Base-by-base conservation (phyloP, 2,888 invertebrate genomes). In the Tupiocoris notatus region DNA sequence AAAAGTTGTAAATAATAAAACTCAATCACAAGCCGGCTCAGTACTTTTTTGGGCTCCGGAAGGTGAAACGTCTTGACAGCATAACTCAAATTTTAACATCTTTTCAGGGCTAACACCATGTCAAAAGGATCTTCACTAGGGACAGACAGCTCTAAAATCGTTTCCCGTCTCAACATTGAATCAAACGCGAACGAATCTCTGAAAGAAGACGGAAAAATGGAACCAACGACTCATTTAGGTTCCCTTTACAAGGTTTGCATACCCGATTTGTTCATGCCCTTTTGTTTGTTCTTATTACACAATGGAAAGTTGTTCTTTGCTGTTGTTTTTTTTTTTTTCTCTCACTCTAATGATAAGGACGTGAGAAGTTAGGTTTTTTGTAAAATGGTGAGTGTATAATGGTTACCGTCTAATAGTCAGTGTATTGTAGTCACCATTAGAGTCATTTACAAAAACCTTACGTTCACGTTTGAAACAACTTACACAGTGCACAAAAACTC, bases 171-270 rank as follows among this genome's bases (percentile, higher is more conserved):
- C 18, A 61, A 20, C 62, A 62, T 21, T 39, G 63, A 73, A n/a
- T 73, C 73, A 1, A 70, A 70, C 61, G 24, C 24, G 16, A 73
- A 62, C n/a, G 73, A 73, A n/a, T 2, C 16, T 1, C 39, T 22
- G 9, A 3, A 7, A 16, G 59, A 70, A 59, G 73, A 63, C 18
- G 59, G 24, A n/a, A 70, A 70, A 18, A 1, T 16, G 6, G 2
- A 20, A 6, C 17, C 16, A 7, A 7, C 24, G 7, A 12, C 16
- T 6, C 70, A 70, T 25, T 59, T 59, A 3, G 17, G 58, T 12
- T 25, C 16, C 12, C 3, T 70, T 16, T 70, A 70, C 16, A 70
- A 70, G 70, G 70, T 67, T 20, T 2, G 57, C 22, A n/a, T 17
- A n/a, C n/a, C n/a, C n/a, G n/a, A n/a, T 65, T 54, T 12, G 7